A percentile compares a stretch with the other conserved stretches of the same genome.
phyloP scores from a whole-genome alignment of 2,888 invertebrate genomes.

The Protodeltote pygarga region DNA sequence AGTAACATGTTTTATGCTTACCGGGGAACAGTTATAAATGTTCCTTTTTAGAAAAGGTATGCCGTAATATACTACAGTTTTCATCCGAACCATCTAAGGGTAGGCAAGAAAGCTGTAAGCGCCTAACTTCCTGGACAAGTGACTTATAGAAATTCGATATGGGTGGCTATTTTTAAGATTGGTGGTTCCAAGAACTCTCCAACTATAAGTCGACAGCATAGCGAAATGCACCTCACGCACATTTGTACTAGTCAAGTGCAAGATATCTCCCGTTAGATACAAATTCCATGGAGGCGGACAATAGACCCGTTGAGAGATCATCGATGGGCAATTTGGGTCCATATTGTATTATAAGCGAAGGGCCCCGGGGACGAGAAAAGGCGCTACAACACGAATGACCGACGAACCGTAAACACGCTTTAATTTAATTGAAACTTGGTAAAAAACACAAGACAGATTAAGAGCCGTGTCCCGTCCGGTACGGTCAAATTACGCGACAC shows the following conservation, averaged over 20 bases:
- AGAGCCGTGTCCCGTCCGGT: constrained; percentile 58
- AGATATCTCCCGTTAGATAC: constrained; percentile 75
- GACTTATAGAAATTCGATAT: constrained; percentile 27
- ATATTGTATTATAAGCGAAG: constrained; percentile 69
- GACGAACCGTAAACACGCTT: constrained; percentile 67
- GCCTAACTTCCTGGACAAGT: constrained; percentile 24
- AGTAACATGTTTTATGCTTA: constrained; percentile 37
- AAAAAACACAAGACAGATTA: constrained; percentile 64
- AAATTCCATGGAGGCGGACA: constrained; percentile 73
- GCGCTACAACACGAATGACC: constrained; percentile 55
- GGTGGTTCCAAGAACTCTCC: constrained; percentile 24
- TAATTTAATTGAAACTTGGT: constrained; percentile 69
- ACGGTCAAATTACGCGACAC: constrained; percentile 50
- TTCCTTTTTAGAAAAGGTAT: constrained; percentile 38
- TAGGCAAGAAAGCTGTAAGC: constrained; percentile 14
- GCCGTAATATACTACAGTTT: constrained; percentile 33
- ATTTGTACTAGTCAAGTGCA: constrained; percentile 65
- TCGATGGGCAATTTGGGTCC: constrained; percentile 73
- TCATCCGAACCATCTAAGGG: constrained; percentile 31
- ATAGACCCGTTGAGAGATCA: constrained; percentile 64
- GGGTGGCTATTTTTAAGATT: constrained; percentile 22
- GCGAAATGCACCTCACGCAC: constrained; percentile 73
- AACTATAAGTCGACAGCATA: constrained; percentile 54
- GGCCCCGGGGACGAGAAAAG: constrained; percentile 64
- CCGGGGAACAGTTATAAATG: constrained; percentile 35